Evolutionary conservation across 2,113 vertebrate genomes (phyloP).

Genomic region (Myotis lucifugus): DNA sequence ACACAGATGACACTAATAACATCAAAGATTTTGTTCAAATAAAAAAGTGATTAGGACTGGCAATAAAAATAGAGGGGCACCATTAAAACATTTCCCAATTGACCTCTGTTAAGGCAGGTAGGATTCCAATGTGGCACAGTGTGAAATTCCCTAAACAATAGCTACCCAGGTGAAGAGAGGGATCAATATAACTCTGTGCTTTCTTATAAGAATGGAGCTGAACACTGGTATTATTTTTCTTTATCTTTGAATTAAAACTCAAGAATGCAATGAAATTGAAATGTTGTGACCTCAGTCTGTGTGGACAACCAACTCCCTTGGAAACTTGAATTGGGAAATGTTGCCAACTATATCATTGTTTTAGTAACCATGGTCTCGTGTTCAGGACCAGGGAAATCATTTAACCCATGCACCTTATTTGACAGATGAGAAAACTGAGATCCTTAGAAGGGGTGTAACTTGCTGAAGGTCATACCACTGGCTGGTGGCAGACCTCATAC

Average conservation of each 20-base stretch:
- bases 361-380: not conserved
- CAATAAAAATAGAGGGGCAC: not conserved
- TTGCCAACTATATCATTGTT: not conserved
- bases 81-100: not conserved
- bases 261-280: not conserved
- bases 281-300: not conserved
- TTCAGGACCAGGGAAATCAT: not conserved
- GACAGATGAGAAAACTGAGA: slow-evolving; percentile 36
- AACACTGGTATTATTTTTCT: not conserved
- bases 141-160: not conserved
- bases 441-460: not conserved
- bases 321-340: not conserved
- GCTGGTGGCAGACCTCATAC: not conserved
- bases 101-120: not conserved
- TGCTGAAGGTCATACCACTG: not conserved
- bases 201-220: not conserved
- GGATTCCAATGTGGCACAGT: not conserved
- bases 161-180: not conserved
- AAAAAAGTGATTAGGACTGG: not conserved
- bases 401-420: not conserved
- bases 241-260: not conserved
- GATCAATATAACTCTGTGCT: not conserved
- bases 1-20: not conserved
- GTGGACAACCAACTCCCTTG: not conserved
- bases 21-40: slow-evolving; percentile 35